phyloP scores from a whole-genome alignment of 2,113 vertebrate genomes.

The Paradisaea rubra region DNA sequence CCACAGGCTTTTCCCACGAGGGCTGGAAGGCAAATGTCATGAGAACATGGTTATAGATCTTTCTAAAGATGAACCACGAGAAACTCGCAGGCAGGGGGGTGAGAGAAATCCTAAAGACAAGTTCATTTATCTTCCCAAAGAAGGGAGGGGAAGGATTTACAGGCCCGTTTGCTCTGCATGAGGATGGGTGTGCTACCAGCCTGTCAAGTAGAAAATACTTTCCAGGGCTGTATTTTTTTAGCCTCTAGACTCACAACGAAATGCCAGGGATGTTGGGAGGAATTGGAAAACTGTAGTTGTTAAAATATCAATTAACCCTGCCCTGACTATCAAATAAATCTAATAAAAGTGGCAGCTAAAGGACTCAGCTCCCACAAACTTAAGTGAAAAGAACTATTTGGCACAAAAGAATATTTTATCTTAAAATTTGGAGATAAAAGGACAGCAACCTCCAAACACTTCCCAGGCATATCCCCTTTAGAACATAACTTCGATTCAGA shows the following conservation, averaged over 20 bases:
- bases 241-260: neutral
- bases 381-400: neutral
- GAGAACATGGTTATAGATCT: neutral
- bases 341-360: neutral
- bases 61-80: neutral
- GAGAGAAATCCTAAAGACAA: neutral
- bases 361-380: neutral
- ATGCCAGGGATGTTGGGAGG: neutral
- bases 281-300: neutral
- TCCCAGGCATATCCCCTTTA: neutral
- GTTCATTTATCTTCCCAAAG: neutral
- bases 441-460: neutral
- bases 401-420: neutral
- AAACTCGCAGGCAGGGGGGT: rapidly evolving
- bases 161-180: neutral
- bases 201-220: neutral
- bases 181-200: neutral
- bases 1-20: neutral
- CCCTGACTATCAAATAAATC: neutral
- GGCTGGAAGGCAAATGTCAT: conserved; percentile 26
- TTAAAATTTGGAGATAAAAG: neutral
- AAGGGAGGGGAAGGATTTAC: neutral
- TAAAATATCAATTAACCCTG: neutral
- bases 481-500: neutral
- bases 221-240: neutral